Evolutionary conservation across 2,888 invertebrate genomes (phyloP).

Genomic region (Conistra vaccinii): DNA sequence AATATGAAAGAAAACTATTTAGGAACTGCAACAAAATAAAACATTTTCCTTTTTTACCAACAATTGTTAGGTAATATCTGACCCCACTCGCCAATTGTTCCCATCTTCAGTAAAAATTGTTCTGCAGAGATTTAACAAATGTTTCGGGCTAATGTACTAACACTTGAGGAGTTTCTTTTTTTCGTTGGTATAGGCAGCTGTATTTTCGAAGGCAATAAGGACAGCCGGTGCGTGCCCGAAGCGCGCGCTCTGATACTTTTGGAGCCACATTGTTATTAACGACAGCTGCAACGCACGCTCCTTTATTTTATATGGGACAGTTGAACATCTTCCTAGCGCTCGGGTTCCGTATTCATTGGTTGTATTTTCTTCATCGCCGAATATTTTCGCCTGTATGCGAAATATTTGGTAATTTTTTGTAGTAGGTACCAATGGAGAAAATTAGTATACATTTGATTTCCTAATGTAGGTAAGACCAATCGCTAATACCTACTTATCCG

Average conservation of each 20-base stretch:
- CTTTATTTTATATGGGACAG: slow-evolving; percentile 70
- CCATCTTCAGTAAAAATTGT: slow-evolving; percentile 5
- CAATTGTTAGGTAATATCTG: background rate
- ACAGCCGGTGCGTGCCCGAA: slow-evolving; percentile 71
- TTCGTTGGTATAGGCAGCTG: slow-evolving; percentile 73
- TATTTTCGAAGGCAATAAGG: slow-evolving; percentile 76
- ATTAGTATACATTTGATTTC: background rate
- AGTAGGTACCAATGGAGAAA: background rate
- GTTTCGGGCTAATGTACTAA: slow-evolving; percentile 39
- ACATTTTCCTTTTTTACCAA: background rate
- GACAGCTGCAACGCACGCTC: slow-evolving; percentile 83
- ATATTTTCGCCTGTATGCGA: background rate
- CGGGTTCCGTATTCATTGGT: slow-evolving; percentile 54
- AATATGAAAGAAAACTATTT: background rate
- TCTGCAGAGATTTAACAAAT: slow-evolving; percentile 47
- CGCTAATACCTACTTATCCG: background rate
- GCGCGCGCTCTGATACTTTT: slow-evolving; percentile 76
- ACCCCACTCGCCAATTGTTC: slow-evolving; percentile 1
- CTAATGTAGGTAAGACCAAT: background rate
- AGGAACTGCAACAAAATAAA: background rate
- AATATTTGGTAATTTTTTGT: background rate
- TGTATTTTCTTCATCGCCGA: background rate
- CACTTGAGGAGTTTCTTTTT: slow-evolving; percentile 48
- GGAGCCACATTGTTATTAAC: slow-evolving; percentile 82
- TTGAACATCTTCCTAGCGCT: slow-evolving; percentile 50